Conservation (phyloP, 1,140 invertebrate genomes). For the Gonatopus flavifemur region DNA sequence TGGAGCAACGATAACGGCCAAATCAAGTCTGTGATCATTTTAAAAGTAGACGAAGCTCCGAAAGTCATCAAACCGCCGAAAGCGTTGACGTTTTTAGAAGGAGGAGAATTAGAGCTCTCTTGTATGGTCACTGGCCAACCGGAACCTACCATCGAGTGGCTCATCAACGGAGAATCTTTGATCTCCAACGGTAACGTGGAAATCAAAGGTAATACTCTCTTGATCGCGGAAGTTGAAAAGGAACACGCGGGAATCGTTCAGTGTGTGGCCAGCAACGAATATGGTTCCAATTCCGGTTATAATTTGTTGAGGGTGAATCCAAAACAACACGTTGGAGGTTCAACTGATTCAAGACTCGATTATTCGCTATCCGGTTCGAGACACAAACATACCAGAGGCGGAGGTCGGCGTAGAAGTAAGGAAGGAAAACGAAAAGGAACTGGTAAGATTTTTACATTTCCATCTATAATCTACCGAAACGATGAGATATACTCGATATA, state of each 20-base stretch:
- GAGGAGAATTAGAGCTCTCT: conserved; percentile 65
- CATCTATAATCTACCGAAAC: not conserved
- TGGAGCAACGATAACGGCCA: conserved; percentile 47
- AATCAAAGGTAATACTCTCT: conserved; percentile 61
- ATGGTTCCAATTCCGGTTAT: conserved; percentile 68
- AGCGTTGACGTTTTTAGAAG: conserved; percentile 65
- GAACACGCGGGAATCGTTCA: conserved; percentile 85
- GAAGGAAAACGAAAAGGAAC: conserved; percentile 54
- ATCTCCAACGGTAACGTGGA: conserved; percentile 58
- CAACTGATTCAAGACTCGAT: conserved; percentile 34
- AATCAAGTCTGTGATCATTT: conserved; percentile 47
- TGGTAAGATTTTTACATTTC: too few relatives aligned
- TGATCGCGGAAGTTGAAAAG: conserved; percentile 72
- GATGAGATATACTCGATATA: conserved; percentile 1
- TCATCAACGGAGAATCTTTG: conserved; percentile 75
- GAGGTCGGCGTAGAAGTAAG: conserved; percentile 50
- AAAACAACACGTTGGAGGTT: conserved; percentile 66
- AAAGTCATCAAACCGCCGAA: conserved; percentile 62
- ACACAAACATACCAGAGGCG: conserved; percentile 47
- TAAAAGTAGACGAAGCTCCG: conserved; percentile 63
- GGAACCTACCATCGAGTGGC: conserved; percentile 74
- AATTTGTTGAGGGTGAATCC: conserved; percentile 72
- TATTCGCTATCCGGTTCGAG: conserved; percentile 33
- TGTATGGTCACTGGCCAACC: conserved; percentile 72
- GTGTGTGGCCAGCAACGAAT: conserved; percentile 82